A percentile compares a stretch with the other conserved stretches of the same genome.
These are phyloP conservation scores for Osmoderma eremita DNA, from an alignment of 2,888 invertebrate species.

Conservation along the genomic window DNA sequence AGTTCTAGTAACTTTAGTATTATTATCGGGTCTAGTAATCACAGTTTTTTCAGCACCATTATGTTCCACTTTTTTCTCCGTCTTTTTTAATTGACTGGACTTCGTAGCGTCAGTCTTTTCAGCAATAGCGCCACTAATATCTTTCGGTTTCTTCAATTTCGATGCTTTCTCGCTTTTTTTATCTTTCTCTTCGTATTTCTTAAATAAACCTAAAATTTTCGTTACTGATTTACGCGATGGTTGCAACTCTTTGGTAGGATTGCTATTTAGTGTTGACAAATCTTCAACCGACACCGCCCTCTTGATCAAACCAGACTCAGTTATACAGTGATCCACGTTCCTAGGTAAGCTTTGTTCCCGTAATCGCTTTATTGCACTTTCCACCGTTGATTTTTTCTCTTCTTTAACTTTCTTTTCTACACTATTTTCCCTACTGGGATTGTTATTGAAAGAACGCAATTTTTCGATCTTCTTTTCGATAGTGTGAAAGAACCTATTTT, in stretches of 20 bases:
- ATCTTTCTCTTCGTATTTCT: constrained; percentile 71
- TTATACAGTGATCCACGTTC: constrained; percentile 63
- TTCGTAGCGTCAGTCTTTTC: constrained; percentile 29
- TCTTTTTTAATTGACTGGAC: constrained; percentile 15
- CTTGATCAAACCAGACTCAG: constrained; percentile 76
- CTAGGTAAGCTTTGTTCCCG: constrained; percentile 75
- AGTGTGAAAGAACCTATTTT: constrained; percentile 73
- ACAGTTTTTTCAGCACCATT: constrained; percentile 49
- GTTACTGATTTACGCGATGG: constrained; percentile 76
- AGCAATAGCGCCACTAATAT: constrained; percentile 41
- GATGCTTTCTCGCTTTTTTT: constrained; percentile 50
- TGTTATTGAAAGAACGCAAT: constrained; percentile 65
- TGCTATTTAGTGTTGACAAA: constrained; percentile 66
- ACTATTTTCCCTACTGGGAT: constrained; percentile 63
- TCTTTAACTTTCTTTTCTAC: constrained; percentile 56
- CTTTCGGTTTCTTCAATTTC: constrained; percentile 53
- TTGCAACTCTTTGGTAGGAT: constrained; percentile 63
- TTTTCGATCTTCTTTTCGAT: constrained; percentile 83
- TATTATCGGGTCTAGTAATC: constrained; percentile 49
- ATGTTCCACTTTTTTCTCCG: constrained; percentile 27
- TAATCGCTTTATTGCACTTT: constrained; percentile 69
- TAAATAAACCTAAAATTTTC: constrained; percentile 80
- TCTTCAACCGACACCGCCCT: constrained; percentile 79
- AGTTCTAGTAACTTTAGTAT: constrained; percentile 8
- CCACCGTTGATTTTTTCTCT: constrained; percentile 63